Conservation (phyloP, 2,797 vertebrate genomes). For the Manis pentadactyla region DNA sequence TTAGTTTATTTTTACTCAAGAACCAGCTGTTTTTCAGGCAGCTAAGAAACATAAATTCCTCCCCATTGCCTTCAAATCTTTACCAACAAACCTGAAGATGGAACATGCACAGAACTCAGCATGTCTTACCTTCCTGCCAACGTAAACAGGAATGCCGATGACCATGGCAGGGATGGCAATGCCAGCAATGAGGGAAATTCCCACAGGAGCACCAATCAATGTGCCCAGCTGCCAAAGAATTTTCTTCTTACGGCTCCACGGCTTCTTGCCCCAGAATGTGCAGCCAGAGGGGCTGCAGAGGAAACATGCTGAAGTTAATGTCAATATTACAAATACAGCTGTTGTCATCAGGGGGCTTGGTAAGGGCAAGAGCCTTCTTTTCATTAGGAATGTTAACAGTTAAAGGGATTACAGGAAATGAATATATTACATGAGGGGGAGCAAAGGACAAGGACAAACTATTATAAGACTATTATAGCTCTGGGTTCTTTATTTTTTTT, state of each 20-base stretch:
- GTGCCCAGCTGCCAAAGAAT: slow-evolving; percentile 99
- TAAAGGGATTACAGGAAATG: slow-evolving; percentile 27
- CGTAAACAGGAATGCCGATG: slow-evolving; percentile 98
- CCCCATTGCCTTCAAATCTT: background rate
- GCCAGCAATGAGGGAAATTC: slow-evolving; percentile 98
- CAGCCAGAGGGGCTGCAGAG: slow-evolving; percentile 95
- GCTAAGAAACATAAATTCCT: background rate
- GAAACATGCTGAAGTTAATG: slow-evolving; percentile 63
- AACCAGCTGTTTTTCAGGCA: slow-evolving; percentile 67
- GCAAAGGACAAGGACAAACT: slow-evolving; percentile 46
- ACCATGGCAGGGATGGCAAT: slow-evolving; percentile 99
- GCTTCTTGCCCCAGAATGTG: slow-evolving; percentile 99
- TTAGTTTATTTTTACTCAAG: slow-evolving; percentile 77
- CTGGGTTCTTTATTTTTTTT: background rate
- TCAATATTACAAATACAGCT: slow-evolving; percentile 40
- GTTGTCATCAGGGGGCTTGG: slow-evolving; percentile 1
- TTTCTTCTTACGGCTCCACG: slow-evolving; percentile 99
- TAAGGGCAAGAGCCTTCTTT: slow-evolving; percentile 56
- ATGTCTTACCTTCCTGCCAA: slow-evolving; percentile 95
- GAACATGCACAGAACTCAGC: background rate
- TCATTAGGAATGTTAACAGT: slow-evolving; percentile 37
- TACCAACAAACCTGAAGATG: slow-evolving; percentile 7
- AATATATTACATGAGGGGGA: slow-evolving; percentile 2
- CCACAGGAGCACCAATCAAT: slow-evolving; percentile 96
- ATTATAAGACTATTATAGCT: background rate